phyloP scores from a whole-genome alignment of 2,888 invertebrate genomes.

The Parelbella ahira region DNA sequence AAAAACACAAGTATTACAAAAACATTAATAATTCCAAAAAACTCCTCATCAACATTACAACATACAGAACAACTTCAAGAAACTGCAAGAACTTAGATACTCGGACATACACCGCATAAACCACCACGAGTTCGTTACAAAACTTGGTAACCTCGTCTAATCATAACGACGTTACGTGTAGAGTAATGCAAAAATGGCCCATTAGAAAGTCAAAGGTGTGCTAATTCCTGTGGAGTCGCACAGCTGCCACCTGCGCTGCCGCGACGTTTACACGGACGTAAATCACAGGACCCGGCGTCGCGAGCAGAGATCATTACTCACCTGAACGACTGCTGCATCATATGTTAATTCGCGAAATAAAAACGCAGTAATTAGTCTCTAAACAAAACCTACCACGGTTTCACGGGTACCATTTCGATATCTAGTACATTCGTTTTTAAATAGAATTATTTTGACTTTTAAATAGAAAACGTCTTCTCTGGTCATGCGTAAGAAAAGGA shows the following conservation, averaged over 20 bases:
- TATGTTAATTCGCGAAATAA: slow-evolving; percentile 20
- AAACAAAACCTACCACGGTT: no score
- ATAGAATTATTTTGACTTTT: no score
- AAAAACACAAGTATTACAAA: no score
- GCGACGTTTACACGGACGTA: slow-evolving; percentile 37
- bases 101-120: slow-evolving; percentile 1
- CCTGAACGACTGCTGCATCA: slow-evolving; percentile 15
- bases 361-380: slow-evolving; percentile 15
- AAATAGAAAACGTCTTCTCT: no score
- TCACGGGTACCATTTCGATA: no score
- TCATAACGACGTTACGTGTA: slow-evolving; percentile 14
- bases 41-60: no score
- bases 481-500: no score
- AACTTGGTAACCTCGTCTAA: slow-evolving; percentile 9
- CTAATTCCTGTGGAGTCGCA: slow-evolving; percentile 8
- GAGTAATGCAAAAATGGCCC: slow-evolving; percentile 22
- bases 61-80: no score
- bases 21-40: no score
- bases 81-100: no score
- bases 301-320: slow-evolving; percentile 45
- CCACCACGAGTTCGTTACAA: no score
- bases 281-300: slow-evolving; percentile 44
- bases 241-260: slow-evolving; percentile 23
- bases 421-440: no score
- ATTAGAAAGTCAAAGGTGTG: slow-evolving; percentile 24